Evolutionary conservation across 2,113 vertebrate genomes (phyloP).

Genomic region (Deroptyus accipitrinus): DNA sequence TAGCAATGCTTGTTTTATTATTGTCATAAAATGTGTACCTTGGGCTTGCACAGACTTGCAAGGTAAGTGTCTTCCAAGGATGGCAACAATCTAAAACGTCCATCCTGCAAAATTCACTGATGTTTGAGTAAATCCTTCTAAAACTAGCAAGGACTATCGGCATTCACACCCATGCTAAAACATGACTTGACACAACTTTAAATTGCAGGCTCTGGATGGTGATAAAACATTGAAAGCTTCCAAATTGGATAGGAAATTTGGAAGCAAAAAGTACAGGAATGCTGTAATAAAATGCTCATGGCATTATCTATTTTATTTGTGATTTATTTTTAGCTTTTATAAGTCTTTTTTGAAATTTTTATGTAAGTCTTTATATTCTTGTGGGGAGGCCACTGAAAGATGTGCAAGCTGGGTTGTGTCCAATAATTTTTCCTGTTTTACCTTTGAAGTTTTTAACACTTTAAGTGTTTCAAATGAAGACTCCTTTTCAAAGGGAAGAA

Average conservation of each 20-base stretch:
- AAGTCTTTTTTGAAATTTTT: too few species aligned
- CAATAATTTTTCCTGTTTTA: not conserved
- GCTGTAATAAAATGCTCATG: not conserved
- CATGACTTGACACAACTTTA: not conserved
- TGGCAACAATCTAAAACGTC: not conserved
- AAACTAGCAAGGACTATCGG: not conserved
- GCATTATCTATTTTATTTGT: not conserved
- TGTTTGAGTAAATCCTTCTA: not conserved
- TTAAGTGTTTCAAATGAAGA: not conserved
- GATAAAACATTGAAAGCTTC: not conserved
- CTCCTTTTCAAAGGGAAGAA: not conserved
- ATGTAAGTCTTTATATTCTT: not conserved
- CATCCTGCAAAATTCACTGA: not conserved
- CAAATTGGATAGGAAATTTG: not conserved
- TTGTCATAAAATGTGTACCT: fast-evolving
- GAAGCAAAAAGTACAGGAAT: not conserved
- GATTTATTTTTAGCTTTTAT: not conserved
- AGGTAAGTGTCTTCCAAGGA: not conserved
- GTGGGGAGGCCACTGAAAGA: not conserved
- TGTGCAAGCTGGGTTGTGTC: not conserved
- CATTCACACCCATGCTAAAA: not conserved
- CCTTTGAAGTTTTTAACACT: not conserved
- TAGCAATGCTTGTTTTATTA: not conserved
- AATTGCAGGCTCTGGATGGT: not conserved
- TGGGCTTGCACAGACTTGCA: not conserved